Conservation (phyloP, 2,113 vertebrate species). For the Corythornis madagascariensis region DNA sequence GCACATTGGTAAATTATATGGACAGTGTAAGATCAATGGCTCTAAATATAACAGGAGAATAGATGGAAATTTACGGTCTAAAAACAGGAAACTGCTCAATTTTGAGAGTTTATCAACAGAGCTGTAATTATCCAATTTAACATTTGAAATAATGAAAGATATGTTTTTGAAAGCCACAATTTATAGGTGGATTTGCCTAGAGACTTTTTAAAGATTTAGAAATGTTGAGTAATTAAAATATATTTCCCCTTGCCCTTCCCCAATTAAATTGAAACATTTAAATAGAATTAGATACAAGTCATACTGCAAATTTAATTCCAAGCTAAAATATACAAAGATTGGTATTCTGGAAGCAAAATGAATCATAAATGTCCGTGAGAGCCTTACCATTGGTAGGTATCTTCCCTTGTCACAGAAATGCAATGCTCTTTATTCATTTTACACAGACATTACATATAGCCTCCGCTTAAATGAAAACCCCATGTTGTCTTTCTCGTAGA, state of each 20-base stretch:
- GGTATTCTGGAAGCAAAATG: not conserved
- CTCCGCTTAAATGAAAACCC: slow-evolving; percentile 9
- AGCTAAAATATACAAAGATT: not conserved
- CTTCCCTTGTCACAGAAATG: not conserved
- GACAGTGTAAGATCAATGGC: not conserved
- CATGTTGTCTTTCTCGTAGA: not conserved
- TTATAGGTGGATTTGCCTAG: not conserved
- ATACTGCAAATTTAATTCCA: not conserved
- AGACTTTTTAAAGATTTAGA: not conserved
- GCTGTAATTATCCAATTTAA: not conserved
- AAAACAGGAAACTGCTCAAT: slow-evolving; percentile 1
- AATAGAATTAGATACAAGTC: not conserved
- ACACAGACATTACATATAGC: not conserved
- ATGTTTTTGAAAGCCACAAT: not conserved
- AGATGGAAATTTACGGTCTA: not conserved
- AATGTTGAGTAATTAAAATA: not conserved
- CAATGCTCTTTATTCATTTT: not conserved
- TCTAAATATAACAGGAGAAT: slow-evolving; percentile 6
- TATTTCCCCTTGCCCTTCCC: not conserved
- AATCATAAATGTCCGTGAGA: not conserved
- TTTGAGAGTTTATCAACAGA: slow-evolving; percentile 35
- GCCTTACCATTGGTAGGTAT: not conserved
- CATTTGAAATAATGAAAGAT: not conserved
- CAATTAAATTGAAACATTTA: not conserved
- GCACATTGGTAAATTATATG: not conserved